Evolutionary conservation across 2,113 vertebrate species (phyloP).

Genomic region (Pachyramphus minor): DNA sequence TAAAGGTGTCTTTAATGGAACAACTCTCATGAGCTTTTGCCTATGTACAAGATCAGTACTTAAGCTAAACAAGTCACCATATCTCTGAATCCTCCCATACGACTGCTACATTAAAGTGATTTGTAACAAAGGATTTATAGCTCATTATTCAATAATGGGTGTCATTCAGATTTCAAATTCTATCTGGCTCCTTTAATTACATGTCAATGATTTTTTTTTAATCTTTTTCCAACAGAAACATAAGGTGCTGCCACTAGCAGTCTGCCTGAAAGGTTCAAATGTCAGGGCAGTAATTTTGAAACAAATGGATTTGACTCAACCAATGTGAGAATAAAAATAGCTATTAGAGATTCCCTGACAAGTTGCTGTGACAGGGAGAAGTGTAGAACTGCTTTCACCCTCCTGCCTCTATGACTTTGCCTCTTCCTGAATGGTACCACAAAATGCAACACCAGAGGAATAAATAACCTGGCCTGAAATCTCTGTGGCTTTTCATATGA

Average conservation of each 20-base stretch:
- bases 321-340: background rate
- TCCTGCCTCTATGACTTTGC: background rate
- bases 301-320: background rate
- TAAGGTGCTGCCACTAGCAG: background rate
- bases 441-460: background rate
- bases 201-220: background rate
- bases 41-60: background rate
- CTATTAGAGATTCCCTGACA: background rate
- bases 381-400: background rate
- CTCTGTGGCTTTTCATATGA: background rate
- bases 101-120: background rate
- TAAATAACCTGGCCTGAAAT: background rate
- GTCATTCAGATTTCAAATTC: constrained; percentile 19
- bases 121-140: constrained; percentile 5
- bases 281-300: constrained; percentile 16
- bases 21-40: background rate
- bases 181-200: constrained; percentile 19
- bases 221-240: constrained; percentile 3
- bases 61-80: background rate
- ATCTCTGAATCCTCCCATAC: background rate
- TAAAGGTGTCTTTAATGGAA: background rate
- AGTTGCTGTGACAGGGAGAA: background rate
- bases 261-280: constrained; percentile 20
- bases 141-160: constrained; percentile 23
- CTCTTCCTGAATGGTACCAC: background rate